Evolutionary conservation across 2,797 vertebrate genomes (phyloP), one percentile per base, ranked within the genome.

Genomic region (Dendrocincla fuliginosa): DNA sequence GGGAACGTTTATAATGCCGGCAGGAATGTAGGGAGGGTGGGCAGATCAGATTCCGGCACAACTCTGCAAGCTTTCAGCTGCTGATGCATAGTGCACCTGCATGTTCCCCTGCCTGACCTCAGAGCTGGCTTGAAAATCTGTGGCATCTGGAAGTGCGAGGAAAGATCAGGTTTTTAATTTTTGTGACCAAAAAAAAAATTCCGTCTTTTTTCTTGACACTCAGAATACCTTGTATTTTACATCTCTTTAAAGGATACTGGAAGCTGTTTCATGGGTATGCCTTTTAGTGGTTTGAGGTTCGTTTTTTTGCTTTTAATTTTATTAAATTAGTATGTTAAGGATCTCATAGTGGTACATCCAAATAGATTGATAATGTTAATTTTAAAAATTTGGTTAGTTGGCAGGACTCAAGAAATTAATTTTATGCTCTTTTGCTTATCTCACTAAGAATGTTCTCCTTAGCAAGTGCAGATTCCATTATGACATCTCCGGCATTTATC

Each of bases 41-140:
- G 69, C 1, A 82, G 98, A 98, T 99, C 98, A n/a, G 96, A 97
- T 99, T 99, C 98, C 98, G 41, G 94, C 53, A 52, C 97, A 97
- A 96, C 98, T 98, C 98, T 98, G 96, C 91, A 95, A 94, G 96
- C 97, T 98, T 98, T 98, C 95, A 95, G 65, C 97, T 94, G 96
- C 97, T 96, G 96, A 98, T 96, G 86, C 89, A 50, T 79, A 75
- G 97, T 95, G 97, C 98, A 98, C 98, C 98, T 98, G 98, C 97
- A 32, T 97, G 96, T 97, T 98, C 97, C 97, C 90, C 93, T 68
- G 44, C 83, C 85, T 97, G 97, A 98, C 98, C 97, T 97, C 93
- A 59, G 87, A 86, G 91, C 83, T 87, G 96, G 95, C 96, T 96
- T 80, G 93, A 95, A 97, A 98, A 97, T 95, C 91, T 89, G 80